Evolutionary conservation across 2,888 invertebrate species (phyloP).

Genomic region (Idaea biselata): DNA sequence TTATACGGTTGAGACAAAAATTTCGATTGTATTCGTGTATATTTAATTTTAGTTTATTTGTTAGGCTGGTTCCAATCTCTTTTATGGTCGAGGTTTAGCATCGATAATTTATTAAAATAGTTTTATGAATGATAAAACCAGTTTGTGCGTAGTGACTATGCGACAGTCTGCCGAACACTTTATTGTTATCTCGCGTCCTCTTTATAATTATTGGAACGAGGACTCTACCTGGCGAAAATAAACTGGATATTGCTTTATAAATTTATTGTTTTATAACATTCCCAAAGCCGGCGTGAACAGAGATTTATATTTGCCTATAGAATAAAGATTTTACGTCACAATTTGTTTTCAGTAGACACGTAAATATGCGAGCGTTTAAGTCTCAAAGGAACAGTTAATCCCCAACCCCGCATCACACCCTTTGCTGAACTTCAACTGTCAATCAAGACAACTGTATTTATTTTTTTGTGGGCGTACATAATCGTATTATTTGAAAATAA

Average conservation of each 20-base stretch:
- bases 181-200: conserved; percentile 43
- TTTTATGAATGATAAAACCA: conserved; percentile 75
- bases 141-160: conserved; percentile 48
- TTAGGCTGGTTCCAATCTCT: conserved; percentile 72
- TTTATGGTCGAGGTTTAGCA: conserved; percentile 73
- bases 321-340: neutral
- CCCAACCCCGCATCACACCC: conserved; percentile 36
- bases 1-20: conserved; percentile 80
- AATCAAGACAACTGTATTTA: conserved; percentile 49
- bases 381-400: conserved; percentile 10
- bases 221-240: conserved; percentile 34
- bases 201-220: conserved; percentile 39
- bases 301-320: neutral
- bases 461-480: conserved; percentile 50
- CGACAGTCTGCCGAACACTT: conserved; percentile 42
- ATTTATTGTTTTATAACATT: conserved; percentile 23
- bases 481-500: conserved; percentile 71
- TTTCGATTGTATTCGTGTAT: conserved; percentile 79
- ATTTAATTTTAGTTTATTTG: conserved; percentile 81
- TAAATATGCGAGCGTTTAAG: neutral
- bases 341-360: neutral
- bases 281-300: neutral
- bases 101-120: conserved; percentile 76
- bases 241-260: conserved; percentile 28
- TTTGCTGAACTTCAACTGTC: conserved; percentile 41